Percentiles rank a stretch among this genome's conserved stretches.
Conservation (phyloP, 2,888 invertebrate genomes). For the Elysia crispata region DNA sequence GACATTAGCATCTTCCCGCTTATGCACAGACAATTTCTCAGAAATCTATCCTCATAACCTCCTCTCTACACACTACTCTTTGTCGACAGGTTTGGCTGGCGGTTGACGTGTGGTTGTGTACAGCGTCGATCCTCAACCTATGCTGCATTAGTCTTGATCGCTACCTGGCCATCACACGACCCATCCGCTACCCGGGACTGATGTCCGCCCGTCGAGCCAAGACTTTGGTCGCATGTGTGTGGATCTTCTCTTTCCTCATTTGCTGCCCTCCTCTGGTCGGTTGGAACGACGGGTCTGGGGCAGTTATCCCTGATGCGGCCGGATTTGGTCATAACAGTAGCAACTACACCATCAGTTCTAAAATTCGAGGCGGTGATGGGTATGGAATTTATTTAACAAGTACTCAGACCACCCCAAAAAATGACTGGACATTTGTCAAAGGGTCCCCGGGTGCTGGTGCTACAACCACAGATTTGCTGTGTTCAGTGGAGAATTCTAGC, state of each 20-base stretch:
- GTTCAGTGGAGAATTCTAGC: neutral
- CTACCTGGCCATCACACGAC: constrained; percentile 97
- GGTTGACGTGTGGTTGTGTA: constrained; percentile 99
- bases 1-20: too few species aligned
- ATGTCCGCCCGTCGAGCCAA: constrained; percentile 90
- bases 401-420: too few species aligned
- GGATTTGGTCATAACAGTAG: neutral
- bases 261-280: constrained; percentile 97
- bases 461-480: neutral
- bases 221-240: constrained; percentile 91
- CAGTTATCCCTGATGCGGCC: too few species aligned
- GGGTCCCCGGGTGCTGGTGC: neutral
- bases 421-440: neutral
- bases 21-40: too few species aligned
- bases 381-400: too few species aligned
- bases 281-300: constrained; percentile 83
- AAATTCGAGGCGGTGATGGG: too few species aligned
- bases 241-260: constrained; percentile 96
- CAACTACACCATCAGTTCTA: neutral
- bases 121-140: constrained; percentile 96
- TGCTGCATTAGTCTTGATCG: constrained; percentile 93
- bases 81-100: constrained; percentile 88
- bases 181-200: constrained; percentile 94
- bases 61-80: too few species aligned
- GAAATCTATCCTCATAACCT: too few species aligned